Conservation (phyloP, 2,113 vertebrate genomes). For the Grallaria varia region DNA sequence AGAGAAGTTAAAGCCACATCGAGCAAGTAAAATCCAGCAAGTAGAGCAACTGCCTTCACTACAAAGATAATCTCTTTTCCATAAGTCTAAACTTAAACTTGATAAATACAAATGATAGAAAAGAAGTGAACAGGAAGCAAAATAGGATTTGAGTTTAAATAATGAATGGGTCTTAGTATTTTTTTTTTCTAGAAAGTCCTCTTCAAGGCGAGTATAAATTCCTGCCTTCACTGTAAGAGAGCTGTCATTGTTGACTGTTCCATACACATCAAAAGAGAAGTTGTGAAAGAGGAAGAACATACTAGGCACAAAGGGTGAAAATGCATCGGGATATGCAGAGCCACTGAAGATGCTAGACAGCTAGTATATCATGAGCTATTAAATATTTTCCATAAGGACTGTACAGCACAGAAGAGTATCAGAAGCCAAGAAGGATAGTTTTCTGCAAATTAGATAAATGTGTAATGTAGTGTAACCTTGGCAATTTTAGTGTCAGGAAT, state of each 20-base stretch:
- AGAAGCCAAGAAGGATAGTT: not conserved
- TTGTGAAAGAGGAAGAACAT: not conserved
- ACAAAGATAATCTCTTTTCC: not conserved
- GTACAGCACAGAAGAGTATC: not conserved
- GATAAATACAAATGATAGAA: not conserved
- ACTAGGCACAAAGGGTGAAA: not conserved
- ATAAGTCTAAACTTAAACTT: not conserved
- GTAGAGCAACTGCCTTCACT: not conserved
- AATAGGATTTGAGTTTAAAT: not conserved
- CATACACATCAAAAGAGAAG: not conserved
- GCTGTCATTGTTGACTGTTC: not conserved
- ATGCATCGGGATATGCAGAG: not conserved
- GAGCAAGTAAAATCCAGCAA: not conserved
- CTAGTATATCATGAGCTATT: not conserved
- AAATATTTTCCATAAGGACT: not conserved
- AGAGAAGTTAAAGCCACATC: not conserved
- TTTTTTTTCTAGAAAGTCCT: not conserved
- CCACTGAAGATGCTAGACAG: not conserved
- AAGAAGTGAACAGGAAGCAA: not conserved
- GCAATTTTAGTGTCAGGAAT: not conserved
- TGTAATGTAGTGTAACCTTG: not conserved
- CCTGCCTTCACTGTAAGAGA: not conserved
- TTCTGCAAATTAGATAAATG: not conserved
- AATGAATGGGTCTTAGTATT: not conserved
- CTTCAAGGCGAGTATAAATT: not conserved